phyloP scores from a whole-genome alignment of 2,888 invertebrate species.

The Macrosoma leucophasiata region DNA sequence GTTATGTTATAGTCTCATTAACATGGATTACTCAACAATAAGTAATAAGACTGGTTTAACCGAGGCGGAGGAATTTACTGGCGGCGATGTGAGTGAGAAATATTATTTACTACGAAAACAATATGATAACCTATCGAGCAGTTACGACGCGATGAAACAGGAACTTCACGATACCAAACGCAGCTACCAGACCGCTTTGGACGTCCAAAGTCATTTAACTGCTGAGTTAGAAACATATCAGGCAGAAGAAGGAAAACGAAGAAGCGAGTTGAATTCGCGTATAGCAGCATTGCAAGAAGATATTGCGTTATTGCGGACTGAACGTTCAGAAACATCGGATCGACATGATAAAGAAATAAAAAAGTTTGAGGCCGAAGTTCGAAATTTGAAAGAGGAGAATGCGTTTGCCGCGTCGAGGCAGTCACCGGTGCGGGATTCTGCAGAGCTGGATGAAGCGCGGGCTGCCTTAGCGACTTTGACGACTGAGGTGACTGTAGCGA shows the following conservation, averaged over 20 bases:
- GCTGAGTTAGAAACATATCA: slow-evolving; percentile 60
- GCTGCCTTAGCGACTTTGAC: slow-evolving; percentile 40
- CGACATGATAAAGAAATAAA: slow-evolving; percentile 48
- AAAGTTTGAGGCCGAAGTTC: slow-evolving; percentile 46
- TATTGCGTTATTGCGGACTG: slow-evolving; percentile 46
- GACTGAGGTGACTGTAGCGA: slow-evolving; percentile 44
- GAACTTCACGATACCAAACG: slow-evolving; percentile 60
- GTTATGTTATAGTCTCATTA: slow-evolving; percentile 2
- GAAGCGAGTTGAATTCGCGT: slow-evolving; percentile 44
- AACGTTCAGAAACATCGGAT: slow-evolving; percentile 47
- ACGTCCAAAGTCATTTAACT: slow-evolving; percentile 59
- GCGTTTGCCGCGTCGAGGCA: slow-evolving; percentile 36
- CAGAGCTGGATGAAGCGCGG: slow-evolving; percentile 54
- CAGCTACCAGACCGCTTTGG: slow-evolving; percentile 60
- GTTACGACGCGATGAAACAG: slow-evolving; percentile 57
- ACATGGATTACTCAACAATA: slow-evolving; percentile 65
- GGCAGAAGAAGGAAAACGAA: slow-evolving; percentile 47
- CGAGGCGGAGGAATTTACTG: slow-evolving; percentile 53
- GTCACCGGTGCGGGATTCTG: slow-evolving; percentile 50
- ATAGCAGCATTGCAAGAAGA: slow-evolving; percentile 56
- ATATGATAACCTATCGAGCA: slow-evolving; percentile 48
- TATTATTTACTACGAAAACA: slow-evolving; percentile 62
- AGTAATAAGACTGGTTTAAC: slow-evolving; percentile 60
- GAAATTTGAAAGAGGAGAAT: slow-evolving; percentile 51
- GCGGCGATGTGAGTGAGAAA: slow-evolving; percentile 55